These are phyloP conservation scores for Phortica okadai DNA, from an alignment of 2,888 invertebrate species.

Conservation along the genomic window DNA sequence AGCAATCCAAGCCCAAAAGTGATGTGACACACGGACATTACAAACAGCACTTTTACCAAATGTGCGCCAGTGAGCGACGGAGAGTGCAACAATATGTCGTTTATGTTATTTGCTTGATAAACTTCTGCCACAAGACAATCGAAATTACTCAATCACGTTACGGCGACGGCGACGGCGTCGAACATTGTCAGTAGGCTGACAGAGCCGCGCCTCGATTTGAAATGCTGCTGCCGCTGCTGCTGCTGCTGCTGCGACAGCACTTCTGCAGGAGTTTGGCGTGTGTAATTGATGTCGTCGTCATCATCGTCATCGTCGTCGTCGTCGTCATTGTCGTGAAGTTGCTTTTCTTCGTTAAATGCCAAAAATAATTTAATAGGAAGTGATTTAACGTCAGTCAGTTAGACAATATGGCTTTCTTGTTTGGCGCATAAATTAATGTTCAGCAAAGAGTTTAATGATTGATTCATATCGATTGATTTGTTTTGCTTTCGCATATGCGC, in stretches of 20 bases:
- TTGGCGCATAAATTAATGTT: conserved; percentile 24
- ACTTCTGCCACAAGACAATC: conserved; percentile 70
- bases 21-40: conserved; percentile 67
- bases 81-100: conserved; percentile 54
- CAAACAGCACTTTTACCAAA: conserved; percentile 62
- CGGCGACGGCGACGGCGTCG: conserved; percentile 1
- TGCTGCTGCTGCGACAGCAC: not conserved
- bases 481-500: not conserved
- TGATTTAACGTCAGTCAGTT: conserved; percentile 37
- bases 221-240: not conserved
- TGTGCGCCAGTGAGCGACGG: conserved; percentile 2
- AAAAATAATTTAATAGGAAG: conserved; percentile 70
- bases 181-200: conserved; percentile 54
- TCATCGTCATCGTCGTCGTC: not conserved
- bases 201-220: conserved; percentile 55
- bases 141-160: conserved; percentile 67
- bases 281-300: conserved; percentile 4
- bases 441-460: conserved; percentile 56
- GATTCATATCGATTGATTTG: conserved; percentile 58
- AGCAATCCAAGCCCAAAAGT: conserved; percentile 64
- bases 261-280: conserved; percentile 10
- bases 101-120: conserved; percentile 70
- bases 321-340: conserved; percentile 59
- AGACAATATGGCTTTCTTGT: not conserved
- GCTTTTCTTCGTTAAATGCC: conserved; percentile 63